Percentiles rank a stretch among this genome's conserved stretches.
These are phyloP conservation scores for Pheosia tremula DNA, from an alignment of 2,888 invertebrate species.

Conservation along the genomic window DNA sequence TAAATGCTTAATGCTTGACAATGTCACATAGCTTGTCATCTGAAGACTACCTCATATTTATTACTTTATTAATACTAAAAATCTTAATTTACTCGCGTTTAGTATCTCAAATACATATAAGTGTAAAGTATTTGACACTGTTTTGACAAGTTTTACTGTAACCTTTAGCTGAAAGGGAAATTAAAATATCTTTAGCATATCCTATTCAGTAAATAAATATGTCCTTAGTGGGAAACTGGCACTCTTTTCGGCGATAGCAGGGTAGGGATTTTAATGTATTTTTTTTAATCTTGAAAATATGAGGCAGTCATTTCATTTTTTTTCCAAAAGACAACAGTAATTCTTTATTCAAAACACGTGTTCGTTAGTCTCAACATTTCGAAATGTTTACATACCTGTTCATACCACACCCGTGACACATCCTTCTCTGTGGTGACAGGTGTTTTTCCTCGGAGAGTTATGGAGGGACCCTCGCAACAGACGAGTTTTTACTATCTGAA, in stretches of 20 bases:
- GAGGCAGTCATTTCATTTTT: neutral
- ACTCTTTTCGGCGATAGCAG: neutral
- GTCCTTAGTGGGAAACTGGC: too few relatives aligned
- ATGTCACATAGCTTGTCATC: too few relatives aligned
- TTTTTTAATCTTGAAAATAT: neutral
- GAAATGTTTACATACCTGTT: slow-evolving; percentile 32
- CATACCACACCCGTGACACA: slow-evolving; percentile 16
- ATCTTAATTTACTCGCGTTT: too few relatives aligned
- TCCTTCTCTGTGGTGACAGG: slow-evolving; percentile 41
- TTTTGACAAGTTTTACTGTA: too few relatives aligned
- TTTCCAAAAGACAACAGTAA: neutral
- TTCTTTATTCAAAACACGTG: slow-evolving; percentile 18
- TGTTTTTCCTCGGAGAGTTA: slow-evolving; percentile 43
- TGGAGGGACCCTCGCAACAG: slow-evolving; percentile 37
- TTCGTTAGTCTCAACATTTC: slow-evolving; percentile 9
- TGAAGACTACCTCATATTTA: too few relatives aligned
- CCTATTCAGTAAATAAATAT: too few relatives aligned
- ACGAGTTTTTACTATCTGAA: slow-evolving; percentile 47
- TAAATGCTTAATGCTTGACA: neutral
- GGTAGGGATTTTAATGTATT: neutral
- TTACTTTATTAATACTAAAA: too few relatives aligned
- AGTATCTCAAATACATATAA: too few relatives aligned
- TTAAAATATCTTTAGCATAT: too few relatives aligned
- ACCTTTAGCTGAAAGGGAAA: too few relatives aligned
- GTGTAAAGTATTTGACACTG: too few relatives aligned